A percentile compares a stretch with the other conserved stretches of the same genome.
These are phyloP conservation scores for Diploptera punctata DNA, from an alignment of 2,888 invertebrate species.

Conservation along the genomic window DNA sequence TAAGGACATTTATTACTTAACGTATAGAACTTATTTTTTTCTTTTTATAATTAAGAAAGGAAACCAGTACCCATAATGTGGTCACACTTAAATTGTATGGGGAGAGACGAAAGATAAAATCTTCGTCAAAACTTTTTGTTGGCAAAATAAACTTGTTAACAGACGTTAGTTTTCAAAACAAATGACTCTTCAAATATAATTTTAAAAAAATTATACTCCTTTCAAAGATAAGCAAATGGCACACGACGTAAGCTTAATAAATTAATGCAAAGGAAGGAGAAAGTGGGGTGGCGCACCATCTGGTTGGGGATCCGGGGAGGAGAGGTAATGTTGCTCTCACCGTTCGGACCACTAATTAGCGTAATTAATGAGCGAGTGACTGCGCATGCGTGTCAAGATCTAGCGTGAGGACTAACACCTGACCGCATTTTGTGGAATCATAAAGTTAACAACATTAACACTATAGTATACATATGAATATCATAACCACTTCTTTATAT, in stretches of 20 bases:
- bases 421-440: constrained; percentile 19
- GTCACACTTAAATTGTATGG: constrained; percentile 12
- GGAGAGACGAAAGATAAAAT: constrained; percentile 13
- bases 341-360: constrained; percentile 36
- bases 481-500: too few species aligned
- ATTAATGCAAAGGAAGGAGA: constrained; percentile 9
- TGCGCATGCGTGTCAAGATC: constrained; percentile 27
- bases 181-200: constrained; percentile 33
- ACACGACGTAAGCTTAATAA: constrained; percentile 17
- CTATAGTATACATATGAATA: too few species aligned
- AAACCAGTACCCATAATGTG: background rate
- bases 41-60: constrained; percentile 6
- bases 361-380: constrained; percentile 39
- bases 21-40: background rate
- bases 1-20: background rate
- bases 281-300: constrained; percentile 12
- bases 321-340: background rate
- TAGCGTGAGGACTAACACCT: constrained; percentile 36
- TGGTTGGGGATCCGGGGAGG: constrained; percentile 8
- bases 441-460: constrained; percentile 26
- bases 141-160: constrained; percentile 43
- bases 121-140: constrained; percentile 33
- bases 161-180: constrained; percentile 38
- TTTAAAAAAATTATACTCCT: constrained; percentile 8
- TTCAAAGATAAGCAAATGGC: constrained; percentile 34